Base-by-base conservation (phyloP, 2,888 invertebrate genomes). In the Nymphalis polychloros region DNA sequence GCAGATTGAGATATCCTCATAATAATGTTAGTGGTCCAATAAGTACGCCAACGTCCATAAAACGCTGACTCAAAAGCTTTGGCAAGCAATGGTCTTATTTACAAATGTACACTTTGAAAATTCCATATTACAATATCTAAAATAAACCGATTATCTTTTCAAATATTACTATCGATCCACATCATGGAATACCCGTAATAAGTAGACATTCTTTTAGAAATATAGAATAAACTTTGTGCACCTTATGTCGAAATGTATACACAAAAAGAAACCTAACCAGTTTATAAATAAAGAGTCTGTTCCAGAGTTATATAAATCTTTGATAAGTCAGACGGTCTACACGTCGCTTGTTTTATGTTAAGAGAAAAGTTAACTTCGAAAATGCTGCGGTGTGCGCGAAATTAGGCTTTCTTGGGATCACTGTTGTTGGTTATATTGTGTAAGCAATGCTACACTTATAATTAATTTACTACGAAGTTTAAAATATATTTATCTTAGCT, bases 261-360 rank as follows among this genome's bases (percentile, higher is more conserved):
- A n/a, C n/a, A n/a, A 27, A 27, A 27, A 27, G 1, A 27, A 27
- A 27, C 27, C 27, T 27, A 27, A 27, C 27, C 3, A 27, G 27
- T 3, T 27, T 27, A 27, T 5, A 3, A 31, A 6, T 31, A 31
- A 52, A 59, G 13, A 57, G 46, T 31, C 69, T 13, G 52, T 70
- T 72, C 72, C 64, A 66, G 19, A 41, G 48, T 53, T 1, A 6
- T 72, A 0, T 70, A 75, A 5, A 69, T 72, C 75, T 57, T 8
- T 68, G 74, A 48, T 41, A 59, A 57, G 73, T 74, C 75, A 81
- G 78, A 82, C 80, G 81, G 81, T 78, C 79, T 75, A 73, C 80
- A 77, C 80, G 82, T 83, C 80, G 81, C 81, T 82, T 83, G 81
- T 82, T 84, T 77, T 77, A 77, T 75, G 80, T 77, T 79, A 74